Base-by-base conservation (phyloP, 2,888 invertebrate species). In the Microctonus brassicae region DNA sequence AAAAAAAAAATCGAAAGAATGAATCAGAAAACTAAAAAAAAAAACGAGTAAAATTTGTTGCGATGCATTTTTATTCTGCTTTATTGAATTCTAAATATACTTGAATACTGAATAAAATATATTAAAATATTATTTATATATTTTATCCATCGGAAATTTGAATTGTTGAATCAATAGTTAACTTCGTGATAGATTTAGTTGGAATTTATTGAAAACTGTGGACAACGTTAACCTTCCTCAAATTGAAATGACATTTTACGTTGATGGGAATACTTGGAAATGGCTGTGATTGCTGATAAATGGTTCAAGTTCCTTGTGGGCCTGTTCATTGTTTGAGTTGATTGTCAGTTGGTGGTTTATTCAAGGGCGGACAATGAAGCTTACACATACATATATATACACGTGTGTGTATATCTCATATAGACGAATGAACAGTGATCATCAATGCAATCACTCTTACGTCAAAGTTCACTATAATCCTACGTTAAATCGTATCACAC, bases 291-390 rank as follows among this genome's bases (percentile, higher is more conserved):
- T 63, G 2, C 39, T 26, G 47, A 22, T 17, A 47, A 47, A 29
- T 3, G 17, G 11, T 47, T 20, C 17, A 17, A 47, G 26, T 47
- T 63, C 26, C 29, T 42, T 13, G 39, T 24, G 29, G 10, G 17
- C 7, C 26, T n/a, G 26, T 33, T 26, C 17, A 47, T 63, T 29
- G 63, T 62, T 62, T 4, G 26, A 47, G 52, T 47, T 42, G 63
- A 52, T 63, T 63, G 63, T 63, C 26, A 20, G 63, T 33, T 17
- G 34, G 26, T 63, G 29, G 63, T 63, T 63, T 26, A 63, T 47
- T 52, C 39, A 63, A 63, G 63, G 29, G 17, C 10, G 7, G 13
- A 26, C 29, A 9, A 7, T 17, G n/a, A n/a, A 39, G 7, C 7
- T 47, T 17, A 47, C 7, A 47, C 17, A 36, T 36, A 47, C 9